phyloP scores from a whole-genome alignment of 2,113 vertebrate genomes.

The Labrus mixtus region DNA sequence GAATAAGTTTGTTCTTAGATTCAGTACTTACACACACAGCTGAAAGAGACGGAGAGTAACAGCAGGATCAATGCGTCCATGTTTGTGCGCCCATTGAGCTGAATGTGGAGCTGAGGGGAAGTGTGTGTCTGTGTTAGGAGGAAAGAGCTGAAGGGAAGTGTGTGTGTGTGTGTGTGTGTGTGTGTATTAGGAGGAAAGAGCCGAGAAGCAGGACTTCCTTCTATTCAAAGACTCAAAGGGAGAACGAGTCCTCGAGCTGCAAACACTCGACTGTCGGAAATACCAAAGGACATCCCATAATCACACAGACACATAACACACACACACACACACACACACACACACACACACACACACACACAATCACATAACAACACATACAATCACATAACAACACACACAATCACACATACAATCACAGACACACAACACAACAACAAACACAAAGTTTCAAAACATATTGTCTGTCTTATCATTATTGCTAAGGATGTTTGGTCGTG shows the following conservation, averaged over 20 bases:
- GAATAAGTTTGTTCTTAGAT: too few species aligned
- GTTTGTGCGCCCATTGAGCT: conserved; percentile 86
- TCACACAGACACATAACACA: not conserved
- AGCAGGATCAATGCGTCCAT: conserved; percentile 84
- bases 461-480: too few species aligned
- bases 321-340: not conserved
- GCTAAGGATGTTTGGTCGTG: too few species aligned
- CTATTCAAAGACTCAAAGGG: conserved; percentile 91
- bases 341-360: not conserved
- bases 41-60: conserved; percentile 77
- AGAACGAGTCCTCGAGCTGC: conserved; percentile 76
- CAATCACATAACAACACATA: not conserved
- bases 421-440: too few species aligned
- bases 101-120: conserved; percentile 89
- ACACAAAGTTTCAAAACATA: not conserved
- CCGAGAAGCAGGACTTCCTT: conserved; percentile 91
- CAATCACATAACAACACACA: not conserved
- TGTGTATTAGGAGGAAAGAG: conserved; percentile 88
- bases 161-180: conserved; percentile 24
- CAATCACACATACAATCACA: not conserved
- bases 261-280: conserved; percentile 71
- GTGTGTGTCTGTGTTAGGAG: conserved; percentile 57
- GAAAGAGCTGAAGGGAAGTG: conserved; percentile 88
- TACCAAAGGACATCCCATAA: conserved; percentile 67
- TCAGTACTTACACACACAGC: not conserved